Evolutionary conservation across 2,113 vertebrate genomes (phyloP), one percentile per base, ranked within the genome.

Genomic region (Chaetura pelagica): DNA sequence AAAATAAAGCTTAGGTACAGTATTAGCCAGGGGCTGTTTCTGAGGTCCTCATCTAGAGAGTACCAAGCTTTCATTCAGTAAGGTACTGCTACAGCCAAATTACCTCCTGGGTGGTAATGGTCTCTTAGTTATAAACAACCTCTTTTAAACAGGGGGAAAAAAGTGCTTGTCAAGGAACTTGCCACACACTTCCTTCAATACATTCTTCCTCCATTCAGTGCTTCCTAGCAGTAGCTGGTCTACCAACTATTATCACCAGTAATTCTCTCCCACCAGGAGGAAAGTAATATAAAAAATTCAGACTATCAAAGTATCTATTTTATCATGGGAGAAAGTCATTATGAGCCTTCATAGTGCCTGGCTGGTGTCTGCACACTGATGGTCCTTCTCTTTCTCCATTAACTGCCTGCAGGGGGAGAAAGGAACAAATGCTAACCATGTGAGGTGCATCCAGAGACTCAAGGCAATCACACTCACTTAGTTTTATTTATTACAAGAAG

Each of bases 271-370:
- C 90, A 92, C 20, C 66, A 92, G 80, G 73, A 32, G 58, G 40
- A 92, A 94, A 84, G 76, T 81, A 81, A 93, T 92, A 84, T 75
- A 89, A 92, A 93, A 85, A 93, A 89, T 49, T 64, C 61, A 63
- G 46, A 59, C 40, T 40, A 57, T 64, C 93, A 89, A 92, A 95
- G 74, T 71, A 63, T 64, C 68, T 77, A 75, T 84, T 91, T 83
- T 85, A 49, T 88, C 69, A n/a, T 38, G 59, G 35, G 24, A 85
- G 59, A 84, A 94, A 81, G 87, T 94, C 79, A 82, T 89, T 88
- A 38, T 6, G 48, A 93, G 91, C 76, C 61, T 71, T 88, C 68
- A 58, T 11, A 75, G 91, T 80, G 87, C 75, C 79, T 80, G 62
- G 62, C 77, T 83, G 54, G 85, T 38, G 67, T 26, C 79, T 80